These are phyloP conservation scores for Botia kubotai DNA, from an alignment of 2,797 vertebrate genomes.

Conservation along the genomic window DNA sequence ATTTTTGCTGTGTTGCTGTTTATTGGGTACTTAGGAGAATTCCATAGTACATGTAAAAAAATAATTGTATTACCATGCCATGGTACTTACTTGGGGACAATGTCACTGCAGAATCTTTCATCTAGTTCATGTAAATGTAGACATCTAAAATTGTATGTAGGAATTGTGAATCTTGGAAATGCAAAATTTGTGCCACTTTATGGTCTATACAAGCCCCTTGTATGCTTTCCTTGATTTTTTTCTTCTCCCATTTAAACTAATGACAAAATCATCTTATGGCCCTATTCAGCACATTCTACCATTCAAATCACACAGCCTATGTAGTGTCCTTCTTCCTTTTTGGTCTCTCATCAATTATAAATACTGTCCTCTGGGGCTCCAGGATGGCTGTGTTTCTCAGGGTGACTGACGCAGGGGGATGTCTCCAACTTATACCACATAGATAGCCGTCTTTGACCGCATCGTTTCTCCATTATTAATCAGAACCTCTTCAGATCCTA, in stretches of 20 bases:
- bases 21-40: too few species aligned
- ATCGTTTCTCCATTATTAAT: slow-evolving; percentile 90
- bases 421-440: slow-evolving; percentile 38
- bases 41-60: too few species aligned
- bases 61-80: too few species aligned
- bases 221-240: neutral
- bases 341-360: slow-evolving; percentile 83
- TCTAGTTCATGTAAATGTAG: too few species aligned
- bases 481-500: slow-evolving; percentile 70
- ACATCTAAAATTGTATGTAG: too few species aligned
- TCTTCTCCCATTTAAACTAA: neutral
- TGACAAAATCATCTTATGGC: slow-evolving; percentile 4
- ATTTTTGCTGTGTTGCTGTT: too few species aligned
- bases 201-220: neutral
- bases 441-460: slow-evolving; percentile 70
- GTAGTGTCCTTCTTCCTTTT: slow-evolving; percentile 72
- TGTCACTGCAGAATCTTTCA: too few species aligned
- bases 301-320: slow-evolving; percentile 70
- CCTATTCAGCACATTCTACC: slow-evolving; percentile 75
- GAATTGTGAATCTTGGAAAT: too few species aligned
- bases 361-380: slow-evolving; percentile 71
- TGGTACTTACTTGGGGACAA: too few species aligned
- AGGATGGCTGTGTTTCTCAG: slow-evolving; percentile 67
- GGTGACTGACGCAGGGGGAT: slow-evolving; percentile 67
- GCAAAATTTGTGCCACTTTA: neutral